These are phyloP conservation scores for Grantiella picta DNA, from an alignment of 2,113 vertebrate genomes.

Conservation along the genomic window DNA sequence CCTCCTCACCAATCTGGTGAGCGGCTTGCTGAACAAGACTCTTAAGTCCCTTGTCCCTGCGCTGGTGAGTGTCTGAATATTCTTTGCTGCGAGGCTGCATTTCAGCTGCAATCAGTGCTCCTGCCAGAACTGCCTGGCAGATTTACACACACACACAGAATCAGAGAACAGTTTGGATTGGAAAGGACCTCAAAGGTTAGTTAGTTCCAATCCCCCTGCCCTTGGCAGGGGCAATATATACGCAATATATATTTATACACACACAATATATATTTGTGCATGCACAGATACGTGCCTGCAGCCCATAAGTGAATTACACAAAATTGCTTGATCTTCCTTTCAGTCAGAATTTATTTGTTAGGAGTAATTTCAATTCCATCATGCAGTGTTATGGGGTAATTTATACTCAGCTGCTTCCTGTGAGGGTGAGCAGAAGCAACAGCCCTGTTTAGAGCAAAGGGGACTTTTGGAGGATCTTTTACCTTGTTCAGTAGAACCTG, in stretches of 20 bases:
- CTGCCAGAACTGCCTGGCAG: background rate
- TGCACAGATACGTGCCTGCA: background rate
- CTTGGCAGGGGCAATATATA: background rate
- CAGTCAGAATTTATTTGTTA: background rate
- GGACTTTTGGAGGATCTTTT: background rate
- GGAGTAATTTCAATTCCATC: background rate
- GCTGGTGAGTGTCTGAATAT: background rate
- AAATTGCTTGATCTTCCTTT: background rate
- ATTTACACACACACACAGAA: background rate
- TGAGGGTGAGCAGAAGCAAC: background rate
- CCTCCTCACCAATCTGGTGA: background rate
- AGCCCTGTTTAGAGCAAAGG: background rate
- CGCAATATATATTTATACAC: rapidly evolving
- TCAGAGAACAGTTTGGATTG: background rate
- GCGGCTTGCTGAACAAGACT: background rate
- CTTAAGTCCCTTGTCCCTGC: background rate
- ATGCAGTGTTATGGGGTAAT: background rate
- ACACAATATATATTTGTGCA: background rate
- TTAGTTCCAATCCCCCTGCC: background rate
- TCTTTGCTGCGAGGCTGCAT: background rate
- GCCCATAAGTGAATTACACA: background rate
- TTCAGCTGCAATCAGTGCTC: background rate
- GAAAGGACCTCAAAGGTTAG: background rate
- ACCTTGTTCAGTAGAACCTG: background rate
- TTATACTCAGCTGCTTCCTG: background rate